Base-by-base conservation (phyloP, 2,797 vertebrate species). In the Bryconaethiops microstoma region DNA sequence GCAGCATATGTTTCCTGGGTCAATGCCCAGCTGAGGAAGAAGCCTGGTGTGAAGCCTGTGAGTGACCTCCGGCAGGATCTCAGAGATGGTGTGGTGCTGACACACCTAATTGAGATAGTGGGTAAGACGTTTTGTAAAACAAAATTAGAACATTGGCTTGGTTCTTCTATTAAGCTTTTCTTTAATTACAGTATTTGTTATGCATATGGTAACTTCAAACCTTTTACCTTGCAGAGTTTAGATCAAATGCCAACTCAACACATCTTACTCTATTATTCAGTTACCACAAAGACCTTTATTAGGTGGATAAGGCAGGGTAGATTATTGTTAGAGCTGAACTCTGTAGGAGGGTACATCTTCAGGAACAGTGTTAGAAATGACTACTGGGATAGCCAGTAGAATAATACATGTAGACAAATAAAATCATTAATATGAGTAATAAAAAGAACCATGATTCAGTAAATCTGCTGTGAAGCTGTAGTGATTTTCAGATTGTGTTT, bases 1-100 rank as follows among this genome's bases (percentile, higher is more conserved):
- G 96, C 96, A 86, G 94, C 97, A 0, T 99, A 99, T 0, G 95
- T 99, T 86, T 96, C 96, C 90, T 99, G 98, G 98, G 97, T 99
- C 91, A 99, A 99, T 40, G 93, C 95, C n/a, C 98, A 99, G 90
- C 93, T 99, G 87, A 97, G 88, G 94, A 99, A 96, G 93, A 95
- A 94, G 84, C 95, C 96, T 0, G 91, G 92, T 0, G 84, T 95
- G 87, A 94, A 91, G 78, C 96, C 92, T 0, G 95, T 99, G 67
- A 92, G 93, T 75, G 97, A 98, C 88, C 94, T 99, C 86, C 91
- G 97, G 25, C 94, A 90, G 10, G 98, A 99, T 83, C 96, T 99
- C 35, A 92, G 96, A 77, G 96, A 99, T 88, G 97, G 98, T 4
- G 96, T 98, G 77, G 91, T 97, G 40, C 93, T 99, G 8, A 90